Percentiles rank a stretch among this genome's conserved stretches.
Conservation (phyloP, 2,797 vertebrate species). For the Acanthurus tractus region DNA sequence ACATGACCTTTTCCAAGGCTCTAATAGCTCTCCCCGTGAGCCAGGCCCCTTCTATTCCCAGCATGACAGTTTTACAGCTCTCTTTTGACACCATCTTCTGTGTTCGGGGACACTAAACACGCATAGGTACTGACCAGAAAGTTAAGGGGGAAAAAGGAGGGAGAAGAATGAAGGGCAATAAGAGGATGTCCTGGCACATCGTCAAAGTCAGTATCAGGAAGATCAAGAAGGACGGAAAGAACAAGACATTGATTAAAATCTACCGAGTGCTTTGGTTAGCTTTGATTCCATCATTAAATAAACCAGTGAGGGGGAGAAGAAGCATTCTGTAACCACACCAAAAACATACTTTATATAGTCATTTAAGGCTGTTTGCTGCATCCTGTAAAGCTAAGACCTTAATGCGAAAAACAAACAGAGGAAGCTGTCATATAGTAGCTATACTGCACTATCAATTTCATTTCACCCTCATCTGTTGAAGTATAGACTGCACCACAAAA, state of each 20-base stretch:
- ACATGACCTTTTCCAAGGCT: slow-evolving; percentile 56
- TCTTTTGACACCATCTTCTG: slow-evolving; percentile 46
- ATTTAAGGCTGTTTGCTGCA: background rate
- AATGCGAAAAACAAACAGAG: background rate
- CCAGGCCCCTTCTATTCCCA: slow-evolving; percentile 40
- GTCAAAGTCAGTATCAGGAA: slow-evolving; percentile 26
- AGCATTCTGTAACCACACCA: background rate
- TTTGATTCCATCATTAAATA: slow-evolving; percentile 19
- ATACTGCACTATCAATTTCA: background rate
- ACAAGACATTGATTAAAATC: slow-evolving; percentile 1
- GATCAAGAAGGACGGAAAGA: slow-evolving; percentile 23
- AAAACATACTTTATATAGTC: background rate
- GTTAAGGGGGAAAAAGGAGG: background rate
- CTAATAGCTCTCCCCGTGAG: slow-evolving; percentile 27
- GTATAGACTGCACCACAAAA: background rate
- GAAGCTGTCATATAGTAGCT: background rate
- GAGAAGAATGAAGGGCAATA: slow-evolving; percentile 15
- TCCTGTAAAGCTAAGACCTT: background rate
- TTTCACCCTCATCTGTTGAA: background rate
- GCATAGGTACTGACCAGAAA: slow-evolving; percentile 13
- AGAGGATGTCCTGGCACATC: background rate
- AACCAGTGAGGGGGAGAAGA: background rate
- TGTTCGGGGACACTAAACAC: slow-evolving; percentile 43
- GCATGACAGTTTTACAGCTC: slow-evolving; percentile 63
- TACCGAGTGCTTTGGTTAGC: background rate